Conservation (phyloP, 2,797 vertebrate genomes). For the Dromococcyx pavoninus region DNA sequence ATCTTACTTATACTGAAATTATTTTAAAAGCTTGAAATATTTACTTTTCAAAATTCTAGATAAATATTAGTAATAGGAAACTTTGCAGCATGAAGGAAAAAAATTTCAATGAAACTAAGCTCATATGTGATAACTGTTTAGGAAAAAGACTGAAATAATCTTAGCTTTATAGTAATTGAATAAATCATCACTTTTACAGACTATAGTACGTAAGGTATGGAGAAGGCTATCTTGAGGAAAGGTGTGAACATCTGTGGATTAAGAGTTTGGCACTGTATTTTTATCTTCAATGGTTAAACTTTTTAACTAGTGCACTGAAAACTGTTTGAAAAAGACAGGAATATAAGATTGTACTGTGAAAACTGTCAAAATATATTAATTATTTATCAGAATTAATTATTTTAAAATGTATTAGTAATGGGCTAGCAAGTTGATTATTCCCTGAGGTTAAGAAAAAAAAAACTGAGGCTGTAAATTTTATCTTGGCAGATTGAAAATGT, state of each 20-base stretch:
- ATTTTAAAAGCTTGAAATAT: not conserved
- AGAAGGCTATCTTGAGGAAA: not conserved
- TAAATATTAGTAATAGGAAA: not conserved
- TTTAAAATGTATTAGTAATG: constrained; percentile 70
- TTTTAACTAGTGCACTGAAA: constrained; percentile 77
- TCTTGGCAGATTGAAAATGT: constrained; percentile 55
- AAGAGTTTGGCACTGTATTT: constrained; percentile 67
- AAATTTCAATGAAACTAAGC: not conserved
- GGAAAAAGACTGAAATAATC: not conserved
- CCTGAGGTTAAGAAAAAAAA: constrained; percentile 5
- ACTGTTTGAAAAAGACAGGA: constrained; percentile 76
- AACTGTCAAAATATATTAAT: constrained; percentile 74
- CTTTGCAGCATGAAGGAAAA: not conserved
- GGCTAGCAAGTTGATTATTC: constrained; percentile 67
- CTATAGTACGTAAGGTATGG: not conserved
- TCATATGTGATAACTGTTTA: not conserved
- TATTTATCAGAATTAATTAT: constrained; percentile 76
- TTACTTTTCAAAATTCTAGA: not conserved
- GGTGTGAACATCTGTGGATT: constrained; percentile 40
- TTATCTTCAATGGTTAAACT: constrained; percentile 68
- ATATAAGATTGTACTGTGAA: constrained; percentile 78
- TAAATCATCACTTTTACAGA: not conserved
- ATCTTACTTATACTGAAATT: not conserved
- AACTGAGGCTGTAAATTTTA: constrained; percentile 66
- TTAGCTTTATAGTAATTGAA: not conserved